A percentile compares a stretch with the other conserved stretches of the same genome.
Evolutionary conservation across 2,113 vertebrate genomes (phyloP).

Genomic region (Pelmatolapia mariae): DNA sequence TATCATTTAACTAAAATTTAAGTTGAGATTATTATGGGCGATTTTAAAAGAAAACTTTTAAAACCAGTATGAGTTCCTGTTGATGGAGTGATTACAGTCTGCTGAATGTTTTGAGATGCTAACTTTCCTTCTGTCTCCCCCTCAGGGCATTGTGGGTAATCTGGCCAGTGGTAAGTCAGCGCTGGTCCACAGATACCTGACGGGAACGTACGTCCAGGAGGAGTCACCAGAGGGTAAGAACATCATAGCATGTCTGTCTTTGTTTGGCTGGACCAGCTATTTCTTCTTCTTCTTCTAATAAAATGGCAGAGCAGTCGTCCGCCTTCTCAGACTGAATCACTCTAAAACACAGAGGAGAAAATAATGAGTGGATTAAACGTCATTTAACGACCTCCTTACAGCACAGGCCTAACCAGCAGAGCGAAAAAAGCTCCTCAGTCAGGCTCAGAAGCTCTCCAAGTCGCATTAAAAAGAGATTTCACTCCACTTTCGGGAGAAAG

Average conservation of each 20-base stretch:
- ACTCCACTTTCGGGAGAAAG: background rate
- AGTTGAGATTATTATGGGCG: background rate
- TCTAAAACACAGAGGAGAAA: background rate
- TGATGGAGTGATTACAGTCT: background rate
- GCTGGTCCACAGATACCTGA: constrained; percentile 95
- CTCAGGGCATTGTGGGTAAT: constrained; percentile 97
- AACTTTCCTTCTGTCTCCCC: background rate
- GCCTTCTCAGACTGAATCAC: background rate
- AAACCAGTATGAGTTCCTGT: background rate
- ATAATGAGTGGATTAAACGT: background rate
- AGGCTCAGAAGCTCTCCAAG: background rate
- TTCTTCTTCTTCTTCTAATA: background rate
- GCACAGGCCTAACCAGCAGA: background rate
- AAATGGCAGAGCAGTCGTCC: background rate
- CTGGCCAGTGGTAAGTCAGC: constrained; percentile 96
- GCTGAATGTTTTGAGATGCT: background rate
- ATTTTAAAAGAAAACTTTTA: background rate
- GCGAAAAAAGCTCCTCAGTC: background rate
- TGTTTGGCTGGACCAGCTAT: background rate
- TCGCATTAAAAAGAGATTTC: background rate
- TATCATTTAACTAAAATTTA: background rate
- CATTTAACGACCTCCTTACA: background rate
- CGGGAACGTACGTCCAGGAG: constrained; percentile 95
- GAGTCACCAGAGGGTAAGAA: constrained; percentile 95
- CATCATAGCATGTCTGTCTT: background rate